A percentile compares a stretch with the other conserved stretches of the same genome.
phyloP scores from a whole-genome alignment of 2,113 vertebrate species.

The Cyanoderma ruficeps region DNA sequence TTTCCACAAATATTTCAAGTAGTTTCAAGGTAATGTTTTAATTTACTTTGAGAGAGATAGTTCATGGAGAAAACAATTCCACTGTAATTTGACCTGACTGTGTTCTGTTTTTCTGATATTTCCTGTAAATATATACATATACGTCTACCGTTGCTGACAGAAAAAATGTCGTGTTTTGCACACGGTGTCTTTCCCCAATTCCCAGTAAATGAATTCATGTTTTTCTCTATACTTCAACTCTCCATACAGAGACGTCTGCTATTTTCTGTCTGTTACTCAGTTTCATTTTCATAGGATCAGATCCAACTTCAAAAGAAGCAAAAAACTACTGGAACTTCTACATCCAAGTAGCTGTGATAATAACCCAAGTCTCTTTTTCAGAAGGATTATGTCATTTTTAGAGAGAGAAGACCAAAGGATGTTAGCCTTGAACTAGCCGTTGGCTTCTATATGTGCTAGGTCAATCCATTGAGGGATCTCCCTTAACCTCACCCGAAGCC shows the following conservation, averaged over 20 bases:
- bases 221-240: neutral
- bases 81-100: neutral
- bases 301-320: neutral
- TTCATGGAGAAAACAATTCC: neutral
- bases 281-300: neutral
- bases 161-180: neutral
- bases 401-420: neutral
- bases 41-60: neutral
- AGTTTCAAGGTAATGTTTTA: neutral
- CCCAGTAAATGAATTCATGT: neutral
- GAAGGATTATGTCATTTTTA: neutral
- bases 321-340: neutral
- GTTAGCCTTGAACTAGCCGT: neutral
- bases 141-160: neutral
- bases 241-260: neutral
- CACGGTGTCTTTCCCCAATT: neutral
- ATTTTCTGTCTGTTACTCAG: neutral
- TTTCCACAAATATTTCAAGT: neutral
- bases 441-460: neutral
- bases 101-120: neutral
- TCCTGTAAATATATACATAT: neutral
- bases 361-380: neutral
- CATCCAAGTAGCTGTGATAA: neutral
- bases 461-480: neutral
- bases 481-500: neutral